These are phyloP conservation scores for Etheostoma perlongum DNA, from an alignment of 2,797 vertebrate species.

Conservation along the genomic window DNA sequence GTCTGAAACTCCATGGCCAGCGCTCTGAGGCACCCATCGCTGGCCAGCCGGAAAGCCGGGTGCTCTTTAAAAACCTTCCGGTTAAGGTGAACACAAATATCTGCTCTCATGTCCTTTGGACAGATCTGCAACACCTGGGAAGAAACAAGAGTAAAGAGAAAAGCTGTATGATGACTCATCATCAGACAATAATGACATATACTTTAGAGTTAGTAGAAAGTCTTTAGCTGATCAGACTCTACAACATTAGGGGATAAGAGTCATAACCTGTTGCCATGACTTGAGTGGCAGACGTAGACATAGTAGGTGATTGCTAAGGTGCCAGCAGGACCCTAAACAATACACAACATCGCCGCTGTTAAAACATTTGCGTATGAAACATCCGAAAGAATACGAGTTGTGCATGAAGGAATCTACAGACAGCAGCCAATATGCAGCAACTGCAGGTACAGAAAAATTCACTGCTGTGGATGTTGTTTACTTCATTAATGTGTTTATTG, in stretches of 20 bases:
- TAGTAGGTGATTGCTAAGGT: neutral
- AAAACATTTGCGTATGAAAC: no score
- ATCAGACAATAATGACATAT: neutral
- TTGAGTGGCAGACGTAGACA: neutral
- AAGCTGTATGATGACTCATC: neutral
- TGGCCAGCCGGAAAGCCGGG: conserved; percentile 95
- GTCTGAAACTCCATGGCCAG: conserved; percentile 99
- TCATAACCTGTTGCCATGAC: neutral
- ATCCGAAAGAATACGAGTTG: no score
- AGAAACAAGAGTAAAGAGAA: neutral
- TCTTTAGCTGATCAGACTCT: neutral
- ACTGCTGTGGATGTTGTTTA: no score
- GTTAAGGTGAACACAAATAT: conserved; percentile 98
- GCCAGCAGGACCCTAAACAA: neutral
- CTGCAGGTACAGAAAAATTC: no score
- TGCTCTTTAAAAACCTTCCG: conserved; percentile 99
- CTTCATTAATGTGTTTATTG: no score
- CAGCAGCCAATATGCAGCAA: no score
- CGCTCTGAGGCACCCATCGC: conserved; percentile 94
- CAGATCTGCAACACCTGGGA: conserved; percentile 96
- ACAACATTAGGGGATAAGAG: neutral
- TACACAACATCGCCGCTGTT: no score
- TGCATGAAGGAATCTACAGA: no score
- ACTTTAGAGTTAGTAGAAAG: neutral
- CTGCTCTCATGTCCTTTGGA: conserved; percentile 98